Base-by-base conservation (phyloP, 2,113 vertebrate species). In the Mystacornis crossleyi region DNA sequence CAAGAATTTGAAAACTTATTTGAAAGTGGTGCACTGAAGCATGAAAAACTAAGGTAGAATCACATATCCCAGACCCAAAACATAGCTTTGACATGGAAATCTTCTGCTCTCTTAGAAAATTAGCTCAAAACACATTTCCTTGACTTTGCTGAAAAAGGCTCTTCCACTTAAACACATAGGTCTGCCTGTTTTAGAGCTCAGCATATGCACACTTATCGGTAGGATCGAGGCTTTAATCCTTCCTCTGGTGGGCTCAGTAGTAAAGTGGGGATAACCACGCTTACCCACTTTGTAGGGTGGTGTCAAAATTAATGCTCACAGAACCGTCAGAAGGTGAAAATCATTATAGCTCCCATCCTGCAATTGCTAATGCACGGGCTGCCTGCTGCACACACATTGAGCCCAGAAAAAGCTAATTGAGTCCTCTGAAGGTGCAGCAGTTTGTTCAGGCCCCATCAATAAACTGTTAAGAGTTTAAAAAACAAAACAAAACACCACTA, bases 381-480 rank as follows among this genome's bases (percentile, higher is more conserved):
- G 92, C 82, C 69, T 53, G 88, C 79, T 90, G 83, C 65, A 93
- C 3, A 7, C 38, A 69, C 81, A 61, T 23, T 0, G 15, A 90
- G 89, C 87, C 84, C 0, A 0, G 78, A 6, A 9, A 95, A 94
- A 94, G 81, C 94, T 97, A 95, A 96, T 66, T 89, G 95, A 94
- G 91, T 93, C 94, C 81, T 94, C 77, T n/a, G 48, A 94, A 96
- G 74, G 92, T 58, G 54, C 91, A 80, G 93, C 87, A 70, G 70
- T 87, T 89, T 95, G 87, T 77, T 66, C 54, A 86, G 67, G 65
- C 69, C 74, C 90, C 92, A 95, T 86, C 95, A 96, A 96, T 96
- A 95, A 96, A 79, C 75, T 86, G 80, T 83, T 95, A 90, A 93
- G 74, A 90, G 74, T 95, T 90, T 73, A 84, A 95, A 94, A 96